Conservation (phyloP, 1,140 invertebrate genomes). For the Drosophila rufa region DNA sequence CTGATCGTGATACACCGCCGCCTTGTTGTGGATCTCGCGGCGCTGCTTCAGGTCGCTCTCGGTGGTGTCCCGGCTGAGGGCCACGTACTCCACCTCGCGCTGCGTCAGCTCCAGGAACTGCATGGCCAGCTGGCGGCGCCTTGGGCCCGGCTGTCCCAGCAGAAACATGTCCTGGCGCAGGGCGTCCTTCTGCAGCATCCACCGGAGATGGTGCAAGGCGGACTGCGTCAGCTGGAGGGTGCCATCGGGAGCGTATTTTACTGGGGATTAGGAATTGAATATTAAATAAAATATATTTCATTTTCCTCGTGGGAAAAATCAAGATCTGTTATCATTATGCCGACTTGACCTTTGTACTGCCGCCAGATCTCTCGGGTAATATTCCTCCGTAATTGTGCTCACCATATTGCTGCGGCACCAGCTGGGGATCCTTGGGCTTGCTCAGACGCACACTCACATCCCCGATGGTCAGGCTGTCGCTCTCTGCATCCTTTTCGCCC, state of each 20-base stretch:
- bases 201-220: constrained; percentile 92
- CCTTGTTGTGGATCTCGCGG: constrained; percentile 94
- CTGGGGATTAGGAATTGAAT: constrained; percentile 68
- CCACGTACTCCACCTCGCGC: constrained; percentile 96
- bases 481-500: constrained; percentile 9
- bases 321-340: constrained; percentile 3
- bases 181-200: constrained; percentile 97
- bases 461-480: constrained; percentile 89
- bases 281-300: neutral
- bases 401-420: constrained; percentile 94
- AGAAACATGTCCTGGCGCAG: constrained; percentile 98
- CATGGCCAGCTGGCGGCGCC: constrained; percentile 91
- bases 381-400: constrained; percentile 42
- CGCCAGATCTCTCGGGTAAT: constrained; percentile 7
- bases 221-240: constrained; percentile 88
- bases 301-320: constrained; percentile 24
- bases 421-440: constrained; percentile 89
- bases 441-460: constrained; percentile 90
- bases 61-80: constrained; percentile 97
- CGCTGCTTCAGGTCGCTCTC: constrained; percentile 98
- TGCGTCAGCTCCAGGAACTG: constrained; percentile 95
- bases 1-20: constrained; percentile 97
- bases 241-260: constrained; percentile 85
- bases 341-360: constrained; percentile 48
- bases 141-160: constrained; percentile 94